Conservation (phyloP, 2,113 vertebrate genomes). For the Menura novaehollandiae region DNA sequence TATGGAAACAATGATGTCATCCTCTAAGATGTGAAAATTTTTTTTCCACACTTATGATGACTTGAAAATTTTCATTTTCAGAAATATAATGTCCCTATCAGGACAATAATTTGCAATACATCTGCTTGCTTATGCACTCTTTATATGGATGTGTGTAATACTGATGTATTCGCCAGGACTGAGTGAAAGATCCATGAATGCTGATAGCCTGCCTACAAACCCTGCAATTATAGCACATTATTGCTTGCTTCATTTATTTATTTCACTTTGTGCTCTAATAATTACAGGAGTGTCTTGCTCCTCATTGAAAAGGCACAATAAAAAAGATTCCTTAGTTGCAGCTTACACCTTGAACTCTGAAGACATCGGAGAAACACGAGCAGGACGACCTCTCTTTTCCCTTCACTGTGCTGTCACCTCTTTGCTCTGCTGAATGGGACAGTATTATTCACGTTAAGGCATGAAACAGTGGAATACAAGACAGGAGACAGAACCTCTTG, state of each 20-base stretch:
- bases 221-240: background rate
- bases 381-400: background rate
- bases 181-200: background rate
- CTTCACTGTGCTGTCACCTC: background rate
- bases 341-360: background rate
- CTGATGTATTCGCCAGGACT: background rate
- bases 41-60: background rate
- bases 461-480: background rate
- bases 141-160: background rate
- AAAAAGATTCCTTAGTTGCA: background rate
- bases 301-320: background rate
- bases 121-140: background rate
- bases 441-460: background rate
- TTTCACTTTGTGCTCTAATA: background rate
- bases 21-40: background rate
- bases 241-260: background rate
- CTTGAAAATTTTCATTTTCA: background rate
- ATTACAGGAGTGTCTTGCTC: background rate
- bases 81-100: background rate
- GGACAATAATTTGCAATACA: background rate
- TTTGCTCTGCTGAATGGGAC: background rate
- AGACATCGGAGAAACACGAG: background rate
- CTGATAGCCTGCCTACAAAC: background rate
- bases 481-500: background rate
- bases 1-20: constrained; percentile 23